phyloP scores from a whole-genome alignment of 2,797 vertebrate species.

The Leptatherina wallacei region DNA sequence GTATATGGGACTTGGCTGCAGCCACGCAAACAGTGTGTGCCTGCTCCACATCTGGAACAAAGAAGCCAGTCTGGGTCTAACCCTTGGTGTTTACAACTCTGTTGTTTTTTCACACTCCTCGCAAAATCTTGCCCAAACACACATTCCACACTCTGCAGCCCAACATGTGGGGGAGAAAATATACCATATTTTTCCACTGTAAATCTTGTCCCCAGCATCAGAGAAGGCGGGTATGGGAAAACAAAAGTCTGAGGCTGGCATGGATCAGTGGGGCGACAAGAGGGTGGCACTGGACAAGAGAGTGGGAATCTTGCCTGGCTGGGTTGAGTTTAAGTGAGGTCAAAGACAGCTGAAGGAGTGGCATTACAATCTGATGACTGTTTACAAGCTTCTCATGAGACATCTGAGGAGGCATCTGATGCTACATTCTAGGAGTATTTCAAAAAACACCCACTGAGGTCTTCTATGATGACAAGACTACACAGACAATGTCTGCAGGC shows the following conservation, averaged over 20 bases:
- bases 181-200: constrained; percentile 82
- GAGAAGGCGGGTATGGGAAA: constrained; percentile 47
- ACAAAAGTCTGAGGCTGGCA: constrained; percentile 64
- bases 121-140: constrained; percentile 77
- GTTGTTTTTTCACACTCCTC: constrained; percentile 84
- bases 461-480: constrained; percentile 15
- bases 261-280: constrained; percentile 45
- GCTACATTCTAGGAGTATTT: constrained; percentile 30
- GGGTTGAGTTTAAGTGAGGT: constrained; percentile 73
- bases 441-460: constrained; percentile 14
- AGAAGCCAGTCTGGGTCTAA: constrained; percentile 76
- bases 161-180: constrained; percentile 70
- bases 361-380: constrained; percentile 40
- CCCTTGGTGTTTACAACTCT: constrained; percentile 78
- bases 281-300: constrained; percentile 35
- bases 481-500: constrained; percentile 20
- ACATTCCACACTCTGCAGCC: constrained; percentile 81
- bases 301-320: constrained; percentile 41
- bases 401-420: constrained; percentile 22
- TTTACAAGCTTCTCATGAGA: constrained; percentile 47
- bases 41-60: constrained; percentile 81
- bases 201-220: constrained; percentile 72
- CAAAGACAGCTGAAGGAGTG: constrained; percentile 56
- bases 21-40: constrained; percentile 39
- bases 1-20: constrained; percentile 37